A percentile compares a stretch with the other conserved stretches of the same genome.
Conservation (phyloP, 1,140 invertebrate species). For the Caenorhabditis inopinata region DNA sequence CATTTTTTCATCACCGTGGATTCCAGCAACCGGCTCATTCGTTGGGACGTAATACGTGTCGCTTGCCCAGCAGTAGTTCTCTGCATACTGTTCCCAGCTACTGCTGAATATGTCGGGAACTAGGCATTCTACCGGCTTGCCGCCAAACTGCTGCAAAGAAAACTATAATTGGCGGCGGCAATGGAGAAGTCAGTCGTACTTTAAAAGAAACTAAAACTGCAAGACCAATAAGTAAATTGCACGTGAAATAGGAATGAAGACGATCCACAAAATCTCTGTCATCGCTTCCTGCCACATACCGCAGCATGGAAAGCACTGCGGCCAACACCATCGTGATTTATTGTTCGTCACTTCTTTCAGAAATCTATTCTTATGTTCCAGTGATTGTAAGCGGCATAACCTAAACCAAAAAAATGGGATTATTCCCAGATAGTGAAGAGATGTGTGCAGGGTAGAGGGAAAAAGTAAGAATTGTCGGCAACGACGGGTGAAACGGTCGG, state of each 20-base stretch:
- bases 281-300: slow-evolving; percentile 50
- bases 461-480: neutral
- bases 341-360: neutral
- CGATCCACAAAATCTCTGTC: slow-evolving; percentile 55
- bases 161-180: neutral
- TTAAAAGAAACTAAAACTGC: slow-evolving; percentile 51
- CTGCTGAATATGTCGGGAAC: slow-evolving; percentile 49
- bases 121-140: slow-evolving; percentile 52
- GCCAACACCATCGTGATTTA: slow-evolving; percentile 50
- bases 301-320: slow-evolving; percentile 52
- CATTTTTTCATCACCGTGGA: slow-evolving; percentile 37
- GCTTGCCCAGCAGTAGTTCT: slow-evolving; percentile 54
- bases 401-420: neutral
- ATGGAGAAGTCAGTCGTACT: neutral
- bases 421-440: neutral
- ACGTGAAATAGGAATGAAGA: slow-evolving; percentile 52
- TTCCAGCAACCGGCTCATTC: slow-evolving; percentile 39
- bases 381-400: neutral
- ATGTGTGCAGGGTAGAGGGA: neutral
- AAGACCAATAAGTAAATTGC: slow-evolving; percentile 50
- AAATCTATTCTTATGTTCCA: neutral
- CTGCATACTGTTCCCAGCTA: slow-evolving; percentile 50
- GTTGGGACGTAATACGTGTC: slow-evolving; percentile 53
- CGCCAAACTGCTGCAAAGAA: slow-evolving; percentile 49
- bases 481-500: neutral